These are phyloP conservation scores for Phymastichus coffea DNA, from an alignment of 1,140 invertebrate species.

Conservation along the genomic window DNA sequence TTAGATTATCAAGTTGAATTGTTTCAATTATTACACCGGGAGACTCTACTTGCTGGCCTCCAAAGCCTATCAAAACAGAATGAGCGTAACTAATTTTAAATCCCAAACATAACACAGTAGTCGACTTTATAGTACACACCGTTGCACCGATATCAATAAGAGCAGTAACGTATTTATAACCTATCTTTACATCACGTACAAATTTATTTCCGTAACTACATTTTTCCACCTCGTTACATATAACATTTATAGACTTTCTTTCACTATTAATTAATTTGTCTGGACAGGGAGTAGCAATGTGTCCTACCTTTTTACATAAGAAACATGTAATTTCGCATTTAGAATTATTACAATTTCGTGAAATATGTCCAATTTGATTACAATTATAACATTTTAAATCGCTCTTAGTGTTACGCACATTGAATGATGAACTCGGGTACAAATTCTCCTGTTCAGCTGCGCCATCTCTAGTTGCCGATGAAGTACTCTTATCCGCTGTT, in stretches of 20 bases:
- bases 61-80: conserved; percentile 20
- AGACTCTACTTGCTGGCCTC: background rate
- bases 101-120: conserved; percentile 16
- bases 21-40: conserved; percentile 13
- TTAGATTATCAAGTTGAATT: conserved; percentile 14
- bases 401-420: too few relatives aligned
- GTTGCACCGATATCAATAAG: conserved; percentile 30
- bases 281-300: conserved; percentile 12
- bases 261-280: background rate
- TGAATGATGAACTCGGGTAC: too few relatives aligned
- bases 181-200: conserved; percentile 15
- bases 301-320: background rate
- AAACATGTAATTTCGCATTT: conserved; percentile 3
- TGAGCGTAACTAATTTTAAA: background rate
- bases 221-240: background rate
- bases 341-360: conserved; percentile 6
- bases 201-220: conserved; percentile 15
- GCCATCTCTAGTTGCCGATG: too few relatives aligned
- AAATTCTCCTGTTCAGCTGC: too few relatives aligned
- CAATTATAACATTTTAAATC: conserved; percentile 24
- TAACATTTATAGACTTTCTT: background rate
- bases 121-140: conserved; percentile 26
- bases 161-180: background rate
- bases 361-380: conserved; percentile 3
- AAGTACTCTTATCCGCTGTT: too few relatives aligned